phyloP scores from a whole-genome alignment of 1,140 invertebrate species.

The Cephus cinctus region DNA sequence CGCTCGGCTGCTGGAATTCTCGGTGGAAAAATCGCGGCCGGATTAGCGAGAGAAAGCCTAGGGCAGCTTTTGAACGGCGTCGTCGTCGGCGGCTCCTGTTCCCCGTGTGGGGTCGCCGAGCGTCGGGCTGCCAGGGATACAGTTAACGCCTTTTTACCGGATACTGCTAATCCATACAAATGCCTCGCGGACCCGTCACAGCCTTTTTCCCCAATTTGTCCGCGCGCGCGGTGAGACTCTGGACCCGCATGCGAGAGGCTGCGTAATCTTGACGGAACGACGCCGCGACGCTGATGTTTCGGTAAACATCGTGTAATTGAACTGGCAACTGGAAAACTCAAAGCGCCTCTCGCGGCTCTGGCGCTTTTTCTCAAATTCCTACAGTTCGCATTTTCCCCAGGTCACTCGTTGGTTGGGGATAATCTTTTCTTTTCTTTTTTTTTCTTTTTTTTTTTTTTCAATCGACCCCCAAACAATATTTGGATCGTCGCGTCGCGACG shows the following conservation, averaged over 20 bases:
- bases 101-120: too few species aligned
- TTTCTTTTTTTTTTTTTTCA: too few species aligned
- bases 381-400: too few species aligned
- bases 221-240: constrained; percentile 1
- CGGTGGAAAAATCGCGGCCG: neutral
- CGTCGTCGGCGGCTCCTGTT: too few species aligned
- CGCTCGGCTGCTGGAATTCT: too few species aligned
- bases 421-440: too few species aligned
- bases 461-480: too few species aligned
- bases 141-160: neutral
- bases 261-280: constrained; percentile 37
- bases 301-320: constrained; percentile 30
- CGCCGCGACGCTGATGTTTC: constrained; percentile 21
- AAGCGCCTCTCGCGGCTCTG: constrained; percentile 19
- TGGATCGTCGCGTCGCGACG: too few species aligned
- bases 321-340: constrained; percentile 24
- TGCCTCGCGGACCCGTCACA: constrained; percentile 20
- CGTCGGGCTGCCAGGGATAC: too few species aligned
- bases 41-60: neutral
- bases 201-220: constrained; percentile 40
- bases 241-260: constrained; percentile 26
- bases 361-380: too few species aligned
- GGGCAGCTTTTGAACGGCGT: neutral
- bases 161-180: constrained; percentile 33
- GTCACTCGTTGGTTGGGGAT: too few species aligned